Evolutionary conservation across 2,113 vertebrate genomes (phyloP).

Genomic region (Oreotrochilus melanogaster): DNA sequence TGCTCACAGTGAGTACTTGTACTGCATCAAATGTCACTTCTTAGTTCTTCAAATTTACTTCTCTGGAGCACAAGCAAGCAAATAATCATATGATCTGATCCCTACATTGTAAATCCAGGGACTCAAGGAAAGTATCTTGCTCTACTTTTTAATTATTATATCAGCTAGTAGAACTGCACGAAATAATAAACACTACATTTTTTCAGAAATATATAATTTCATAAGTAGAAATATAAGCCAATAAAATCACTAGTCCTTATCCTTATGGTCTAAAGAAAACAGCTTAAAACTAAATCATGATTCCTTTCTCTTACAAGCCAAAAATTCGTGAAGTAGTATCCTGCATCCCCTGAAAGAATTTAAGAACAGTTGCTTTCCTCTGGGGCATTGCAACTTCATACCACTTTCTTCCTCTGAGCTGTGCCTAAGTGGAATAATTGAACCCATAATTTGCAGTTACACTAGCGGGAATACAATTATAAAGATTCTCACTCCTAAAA

Average conservation of each 20-base stretch:
- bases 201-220: fast-evolving
- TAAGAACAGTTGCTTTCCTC: constrained; percentile 42
- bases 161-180: neutral
- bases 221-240: neutral
- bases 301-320: constrained; percentile 8
- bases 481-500: constrained; percentile 70
- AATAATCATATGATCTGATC: neutral
- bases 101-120: neutral
- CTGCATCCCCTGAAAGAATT: constrained; percentile 44
- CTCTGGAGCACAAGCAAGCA: neutral
- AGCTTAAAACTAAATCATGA: neutral
- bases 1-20: neutral
- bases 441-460: constrained; percentile 71
- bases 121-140: neutral
- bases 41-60: neutral
- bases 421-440: constrained; percentile 65
- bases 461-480: constrained; percentile 68
- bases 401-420: constrained; percentile 69
- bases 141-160: neutral
- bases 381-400: constrained; percentile 58
- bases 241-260: neutral
- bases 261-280: neutral
- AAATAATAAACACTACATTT: neutral
- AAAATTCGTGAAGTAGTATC: constrained; percentile 31
- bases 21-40: neutral